Evolutionary conservation across 2,888 invertebrate species (phyloP), one percentile per base, ranked within the genome.

Genomic region (Spisula solida): DNA sequence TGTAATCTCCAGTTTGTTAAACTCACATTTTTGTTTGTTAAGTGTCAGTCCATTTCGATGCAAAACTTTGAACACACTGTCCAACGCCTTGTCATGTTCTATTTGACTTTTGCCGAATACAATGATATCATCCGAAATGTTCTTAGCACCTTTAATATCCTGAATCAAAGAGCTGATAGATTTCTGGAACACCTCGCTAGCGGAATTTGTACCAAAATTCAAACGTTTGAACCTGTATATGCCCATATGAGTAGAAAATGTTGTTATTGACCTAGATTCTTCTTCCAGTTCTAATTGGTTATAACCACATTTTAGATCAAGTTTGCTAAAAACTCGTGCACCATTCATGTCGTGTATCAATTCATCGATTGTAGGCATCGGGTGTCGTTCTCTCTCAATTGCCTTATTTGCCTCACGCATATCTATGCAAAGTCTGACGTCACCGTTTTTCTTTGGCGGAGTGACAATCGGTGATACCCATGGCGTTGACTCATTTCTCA

Each of bases 361-460:
- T 25, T 83, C 79, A 29, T 83, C 92, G 14, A 88, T 87, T 20
- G 89, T 90, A n/a, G 92, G 89, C 56, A 88, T 83, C 2, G 88
- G 90, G 41, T 87, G 85, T 34, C 88, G 66, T 56, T 90, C 90
- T 0, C 92, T 29, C n/a, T n/a, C n/a, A n/a, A n/a, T 82, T 25
- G 92, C 91, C n/a, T 75, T 0, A 81, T 93, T 93, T 4, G 93
- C 90, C 51, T 56, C 48, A 20, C 91, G 51, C 93, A 92, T 92
- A 41, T 93, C 93, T 6, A 93, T 89, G 56, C 92, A 92, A 0
- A 93, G 12, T 41, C 93, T 31, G 18, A 93, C 86, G 41, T 93
- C 92, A 1, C 87, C 87, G 41, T 91, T 79, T 4, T 81, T 66
- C 47, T 93, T 93, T 20, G 87, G 88, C 0, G 91, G 89, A 4